phyloP scores from a whole-genome alignment of 2,113 vertebrate species.

The Thinocorus orbignyianus region DNA sequence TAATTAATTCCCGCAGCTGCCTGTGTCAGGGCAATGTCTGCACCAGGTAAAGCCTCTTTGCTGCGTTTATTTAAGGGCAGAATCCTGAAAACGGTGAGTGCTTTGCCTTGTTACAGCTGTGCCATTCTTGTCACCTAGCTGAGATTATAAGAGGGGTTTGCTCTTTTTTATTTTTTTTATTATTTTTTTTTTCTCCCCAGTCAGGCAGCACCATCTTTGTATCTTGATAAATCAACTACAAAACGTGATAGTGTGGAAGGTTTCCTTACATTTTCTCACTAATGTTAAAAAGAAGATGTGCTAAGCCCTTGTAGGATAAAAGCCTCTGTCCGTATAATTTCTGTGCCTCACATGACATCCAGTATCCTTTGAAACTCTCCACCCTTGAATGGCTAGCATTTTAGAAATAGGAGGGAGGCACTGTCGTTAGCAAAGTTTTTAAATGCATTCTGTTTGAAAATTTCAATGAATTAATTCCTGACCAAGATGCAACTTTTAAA shows the following conservation, averaged over 20 bases:
- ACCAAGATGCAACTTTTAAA: neutral
- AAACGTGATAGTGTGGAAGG: rapidly evolving
- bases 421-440: neutral
- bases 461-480: neutral
- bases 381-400: neutral
- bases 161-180: rapidly evolving
- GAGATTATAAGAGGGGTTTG: neutral
- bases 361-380: neutral
- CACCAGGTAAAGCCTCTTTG: slow-evolving; percentile 20
- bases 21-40: slow-evolving; percentile 5
- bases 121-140: neutral
- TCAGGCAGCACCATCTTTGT: neutral
- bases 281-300: neutral
- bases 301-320: neutral
- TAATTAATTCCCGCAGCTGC: slow-evolving; percentile 54
- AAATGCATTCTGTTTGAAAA: neutral
- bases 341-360: neutral
- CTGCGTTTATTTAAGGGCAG: neutral
- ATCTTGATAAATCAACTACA: neutral
- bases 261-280: neutral
- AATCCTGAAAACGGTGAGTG: neutral
- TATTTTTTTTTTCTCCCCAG: rapidly evolving
- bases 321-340: neutral
- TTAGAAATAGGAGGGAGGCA: neutral
- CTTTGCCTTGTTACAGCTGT: neutral